These are phyloP conservation scores for Xerus rutilus DNA, from an alignment of 2,797 vertebrate species.

Conservation along the genomic window DNA sequence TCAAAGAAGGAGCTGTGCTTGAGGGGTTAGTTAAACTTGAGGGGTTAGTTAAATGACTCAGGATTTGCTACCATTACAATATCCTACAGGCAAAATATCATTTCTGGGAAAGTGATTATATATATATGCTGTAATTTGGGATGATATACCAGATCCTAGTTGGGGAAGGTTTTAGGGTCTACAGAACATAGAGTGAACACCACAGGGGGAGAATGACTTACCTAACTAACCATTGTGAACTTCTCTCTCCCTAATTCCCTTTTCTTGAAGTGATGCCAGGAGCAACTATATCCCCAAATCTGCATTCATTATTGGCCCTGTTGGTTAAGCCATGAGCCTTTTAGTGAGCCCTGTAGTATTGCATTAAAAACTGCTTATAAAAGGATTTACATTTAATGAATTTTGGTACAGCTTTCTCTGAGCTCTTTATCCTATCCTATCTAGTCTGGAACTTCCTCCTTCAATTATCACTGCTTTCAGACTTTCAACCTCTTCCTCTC, in stretches of 20 bases:
- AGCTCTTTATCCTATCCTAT: constrained; percentile 77
- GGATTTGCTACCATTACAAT: constrained; percentile 55
- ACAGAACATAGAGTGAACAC: not conserved
- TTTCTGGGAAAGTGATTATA: constrained; percentile 61
- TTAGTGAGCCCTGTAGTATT: constrained; percentile 73
- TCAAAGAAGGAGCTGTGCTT: constrained; percentile 21
- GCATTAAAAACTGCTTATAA: constrained; percentile 80
- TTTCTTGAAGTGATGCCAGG: constrained; percentile 60
- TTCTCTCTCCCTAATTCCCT: constrained; percentile 53
- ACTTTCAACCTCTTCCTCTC: constrained; percentile 43
- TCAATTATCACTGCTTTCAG: constrained; percentile 57
- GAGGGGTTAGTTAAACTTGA: not conserved
- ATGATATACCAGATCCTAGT: not conserved
- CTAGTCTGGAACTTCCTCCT: constrained; percentile 71
- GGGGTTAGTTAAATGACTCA: not conserved
- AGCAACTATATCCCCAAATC: constrained; percentile 70
- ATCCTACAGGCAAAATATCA: constrained; percentile 36
- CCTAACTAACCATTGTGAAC: not conserved
- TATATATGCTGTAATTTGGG: not conserved
- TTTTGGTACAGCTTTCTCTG: constrained; percentile 70
- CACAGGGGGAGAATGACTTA: not conserved
- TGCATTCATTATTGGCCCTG: constrained; percentile 77
- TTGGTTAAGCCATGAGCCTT: constrained; percentile 77
- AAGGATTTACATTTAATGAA: constrained; percentile 83
- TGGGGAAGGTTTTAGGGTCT: constrained; percentile 40